A percentile compares a stretch with the other conserved stretches of the same genome.
These are phyloP conservation scores for Chaenodraco wilsoni DNA, from an alignment of 2,797 vertebrate genomes.

Conservation along the genomic window DNA sequence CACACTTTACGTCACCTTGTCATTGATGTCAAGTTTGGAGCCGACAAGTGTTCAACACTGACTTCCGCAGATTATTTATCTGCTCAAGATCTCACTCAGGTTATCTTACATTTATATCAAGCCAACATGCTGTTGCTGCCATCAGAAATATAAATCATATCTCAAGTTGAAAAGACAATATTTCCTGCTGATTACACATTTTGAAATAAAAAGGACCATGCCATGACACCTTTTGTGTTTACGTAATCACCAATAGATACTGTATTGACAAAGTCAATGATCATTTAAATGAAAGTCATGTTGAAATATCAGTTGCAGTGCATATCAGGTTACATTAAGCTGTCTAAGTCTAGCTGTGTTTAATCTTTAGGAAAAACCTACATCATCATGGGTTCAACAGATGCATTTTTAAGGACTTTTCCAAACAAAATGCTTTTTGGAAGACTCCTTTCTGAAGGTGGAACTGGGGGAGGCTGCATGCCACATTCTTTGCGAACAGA, in stretches of 20 bases:
- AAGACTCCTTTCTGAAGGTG: too few species aligned
- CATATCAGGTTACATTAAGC: background rate
- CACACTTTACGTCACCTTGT: conserved; percentile 10
- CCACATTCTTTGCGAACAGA: too few species aligned
- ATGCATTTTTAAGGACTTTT: background rate
- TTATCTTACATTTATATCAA: background rate
- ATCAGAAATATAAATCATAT: background rate
- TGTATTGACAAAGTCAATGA: background rate
- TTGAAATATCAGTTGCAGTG: background rate
- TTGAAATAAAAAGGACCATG: background rate
- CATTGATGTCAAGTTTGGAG: conserved; percentile 2
- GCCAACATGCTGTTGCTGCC: background rate
- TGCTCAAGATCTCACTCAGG: background rate
- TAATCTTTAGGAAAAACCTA: background rate
- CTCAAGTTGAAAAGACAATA: background rate
- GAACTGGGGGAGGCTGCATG: too few species aligned
- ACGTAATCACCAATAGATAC: background rate
- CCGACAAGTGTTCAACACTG: background rate
- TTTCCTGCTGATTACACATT: background rate
- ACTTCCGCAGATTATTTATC: conserved; percentile 3
- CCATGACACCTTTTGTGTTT: conserved; percentile 2
- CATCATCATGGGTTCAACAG: conserved; percentile 14
- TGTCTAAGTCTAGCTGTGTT: background rate
- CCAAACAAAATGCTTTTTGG: background rate
- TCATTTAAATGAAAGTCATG: background rate